Percentiles rank a stretch among this genome's conserved stretches.
Conservation (phyloP, 2,888 invertebrate genomes). For the Cerastis leucographa region DNA sequence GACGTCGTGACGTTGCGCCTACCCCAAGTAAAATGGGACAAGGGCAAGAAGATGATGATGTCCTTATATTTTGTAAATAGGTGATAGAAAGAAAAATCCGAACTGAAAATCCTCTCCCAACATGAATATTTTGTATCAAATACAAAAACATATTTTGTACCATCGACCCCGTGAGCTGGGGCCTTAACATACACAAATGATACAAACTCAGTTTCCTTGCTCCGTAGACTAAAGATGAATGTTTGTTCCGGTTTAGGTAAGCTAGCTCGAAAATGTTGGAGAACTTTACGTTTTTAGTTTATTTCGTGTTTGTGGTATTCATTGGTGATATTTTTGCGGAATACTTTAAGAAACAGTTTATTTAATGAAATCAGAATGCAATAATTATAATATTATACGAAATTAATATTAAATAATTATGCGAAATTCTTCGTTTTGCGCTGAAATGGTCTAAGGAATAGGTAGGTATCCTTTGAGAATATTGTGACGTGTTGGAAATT, state of each 20-base stretch:
- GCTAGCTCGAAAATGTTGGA: conserved; percentile 23
- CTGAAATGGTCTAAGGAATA: no score
- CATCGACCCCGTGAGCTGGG: conserved; percentile 12
- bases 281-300: conserved; percentile 14
- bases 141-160: conserved; percentile 15
- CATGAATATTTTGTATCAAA: conserved; percentile 14
- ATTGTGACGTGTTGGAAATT: background rate
- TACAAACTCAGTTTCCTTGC: conserved; percentile 40
- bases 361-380: background rate
- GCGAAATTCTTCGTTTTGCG: background rate
- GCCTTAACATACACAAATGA: conserved; percentile 42
- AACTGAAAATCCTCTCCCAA: background rate
- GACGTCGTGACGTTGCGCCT: no score
- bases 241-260: conserved; percentile 34
- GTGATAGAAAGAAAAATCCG: background rate
- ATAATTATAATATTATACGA: no score
- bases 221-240: conserved; percentile 42
- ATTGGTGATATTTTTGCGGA: background rate
- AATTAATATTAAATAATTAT: no score
- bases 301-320: background rate
- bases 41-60: no score
- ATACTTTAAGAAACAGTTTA: background rate
- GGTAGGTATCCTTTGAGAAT: no score
- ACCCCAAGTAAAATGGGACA: no score
- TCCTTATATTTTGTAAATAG: background rate